phyloP scores from a whole-genome alignment of 2,797 vertebrate genomes.

The Anolis apletophallus region DNA sequence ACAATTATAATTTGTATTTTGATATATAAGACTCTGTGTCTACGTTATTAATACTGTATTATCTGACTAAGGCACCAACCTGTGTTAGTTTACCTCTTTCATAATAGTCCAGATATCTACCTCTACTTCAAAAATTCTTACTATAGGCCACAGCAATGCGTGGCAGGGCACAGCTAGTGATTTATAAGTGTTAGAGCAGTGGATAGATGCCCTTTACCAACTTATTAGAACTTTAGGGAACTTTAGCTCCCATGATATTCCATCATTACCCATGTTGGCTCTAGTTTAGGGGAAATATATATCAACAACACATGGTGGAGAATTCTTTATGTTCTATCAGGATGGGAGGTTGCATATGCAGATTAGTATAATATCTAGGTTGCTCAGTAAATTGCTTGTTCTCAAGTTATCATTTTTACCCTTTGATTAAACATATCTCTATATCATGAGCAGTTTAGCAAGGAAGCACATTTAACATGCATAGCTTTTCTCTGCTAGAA shows the following conservation, averaged over 20 bases:
- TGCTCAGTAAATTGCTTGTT: not conserved
- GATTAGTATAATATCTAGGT: not conserved
- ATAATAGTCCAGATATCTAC: too few relatives aligned
- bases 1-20: too few relatives aligned
- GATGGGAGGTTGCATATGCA: not conserved
- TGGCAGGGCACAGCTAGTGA: too few relatives aligned
- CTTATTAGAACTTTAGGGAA: not conserved
- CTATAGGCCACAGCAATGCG: too few relatives aligned
- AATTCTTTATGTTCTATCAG: not conserved
- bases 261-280: too few relatives aligned
- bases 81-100: too few relatives aligned
- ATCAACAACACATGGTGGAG: too few relatives aligned
- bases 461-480: not conserved
- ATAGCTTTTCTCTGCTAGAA: not conserved
- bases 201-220: not conserved
- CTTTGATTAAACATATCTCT: not conserved
- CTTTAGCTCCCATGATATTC: not conserved
- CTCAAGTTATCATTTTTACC: not conserved
- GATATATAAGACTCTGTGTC: too few relatives aligned
- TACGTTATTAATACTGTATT: too few relatives aligned
- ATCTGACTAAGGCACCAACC: too few relatives aligned
- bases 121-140: too few relatives aligned
- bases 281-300: too few relatives aligned
- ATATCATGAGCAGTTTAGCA: not conserved
- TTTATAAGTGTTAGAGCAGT: not conserved